phyloP scores from a whole-genome alignment of 2,888 invertebrate genomes.

The Meghimatium bilineatum region DNA sequence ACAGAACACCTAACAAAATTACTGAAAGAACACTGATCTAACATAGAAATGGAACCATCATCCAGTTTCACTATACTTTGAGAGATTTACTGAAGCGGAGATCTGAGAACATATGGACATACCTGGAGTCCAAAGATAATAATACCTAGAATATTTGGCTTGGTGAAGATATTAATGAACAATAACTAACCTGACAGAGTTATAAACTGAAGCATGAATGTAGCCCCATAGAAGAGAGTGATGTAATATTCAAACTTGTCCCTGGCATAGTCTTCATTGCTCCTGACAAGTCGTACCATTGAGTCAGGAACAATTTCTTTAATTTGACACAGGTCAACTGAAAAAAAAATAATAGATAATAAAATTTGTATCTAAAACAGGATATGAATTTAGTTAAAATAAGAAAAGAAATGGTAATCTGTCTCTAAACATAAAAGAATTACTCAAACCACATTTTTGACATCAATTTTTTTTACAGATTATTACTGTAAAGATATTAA shows the following conservation, averaged over 20 bases:
- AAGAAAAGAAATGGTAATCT: neutral
- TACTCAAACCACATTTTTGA: no score
- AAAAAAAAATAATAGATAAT: neutral
- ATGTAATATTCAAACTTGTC: conserved; percentile 41
- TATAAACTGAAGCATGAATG: conserved; percentile 44
- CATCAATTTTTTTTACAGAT: no score
- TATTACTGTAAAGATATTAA: no score
- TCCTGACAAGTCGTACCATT: conserved; percentile 41
- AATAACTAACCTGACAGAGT: conserved; percentile 49
- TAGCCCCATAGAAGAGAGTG: conserved; percentile 49
- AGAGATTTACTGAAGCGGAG: no score
- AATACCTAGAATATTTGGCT: no score
- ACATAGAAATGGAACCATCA: no score
- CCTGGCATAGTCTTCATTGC: conserved; percentile 45
- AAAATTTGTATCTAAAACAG: neutral
- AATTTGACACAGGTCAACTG: conserved; percentile 50
- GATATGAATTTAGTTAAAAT: neutral
- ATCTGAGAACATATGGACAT: no score
- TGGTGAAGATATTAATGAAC: neutral
- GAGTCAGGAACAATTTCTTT: conserved; percentile 49
- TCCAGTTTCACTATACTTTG: no score
- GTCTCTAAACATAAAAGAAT: no score
- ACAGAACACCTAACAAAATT: no score
- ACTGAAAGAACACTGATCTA: no score
- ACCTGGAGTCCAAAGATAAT: no score